Evolutionary conservation across 2,113 vertebrate species (phyloP).

Genomic region (Clupea harengus): DNA sequence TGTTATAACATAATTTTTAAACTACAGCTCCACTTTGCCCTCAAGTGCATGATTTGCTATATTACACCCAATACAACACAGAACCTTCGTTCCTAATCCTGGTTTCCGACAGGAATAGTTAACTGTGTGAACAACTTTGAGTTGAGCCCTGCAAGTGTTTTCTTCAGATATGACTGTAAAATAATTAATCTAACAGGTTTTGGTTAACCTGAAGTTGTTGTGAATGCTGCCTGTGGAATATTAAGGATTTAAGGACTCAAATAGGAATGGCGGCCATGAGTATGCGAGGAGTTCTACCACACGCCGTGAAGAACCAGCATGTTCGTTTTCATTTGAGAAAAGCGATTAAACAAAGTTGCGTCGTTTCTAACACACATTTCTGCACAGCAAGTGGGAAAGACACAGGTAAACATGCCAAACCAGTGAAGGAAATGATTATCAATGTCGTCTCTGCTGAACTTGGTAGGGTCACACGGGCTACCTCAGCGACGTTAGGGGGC

Average conservation of each 20-base stretch:
- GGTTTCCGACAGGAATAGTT: constrained; percentile 1
- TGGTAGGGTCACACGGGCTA: background rate
- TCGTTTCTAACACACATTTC: background rate
- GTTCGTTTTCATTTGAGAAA: background rate
- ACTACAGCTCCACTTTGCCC: constrained; percentile 21
- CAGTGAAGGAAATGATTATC: background rate
- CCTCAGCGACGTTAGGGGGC: constrained; percentile 5
- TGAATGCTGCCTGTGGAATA: background rate
- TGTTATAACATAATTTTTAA: background rate
- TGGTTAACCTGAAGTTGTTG: background rate
- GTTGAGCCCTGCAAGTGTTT: background rate
- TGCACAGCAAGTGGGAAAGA: background rate
- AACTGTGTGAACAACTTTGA: constrained; percentile 8
- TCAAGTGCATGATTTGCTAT: constrained; percentile 11
- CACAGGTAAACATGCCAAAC: background rate
- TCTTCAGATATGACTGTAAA: background rate
- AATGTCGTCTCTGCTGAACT: background rate
- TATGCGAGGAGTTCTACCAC: background rate
- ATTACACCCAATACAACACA: background rate
- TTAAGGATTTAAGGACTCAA: background rate
- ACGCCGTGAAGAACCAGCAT: background rate
- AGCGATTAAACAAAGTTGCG: background rate
- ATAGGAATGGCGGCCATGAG: background rate
- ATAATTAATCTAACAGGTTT: background rate
- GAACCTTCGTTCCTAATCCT: background rate